Evolutionary conservation across 64 coral and sea anemone species (phyloP), one percentile per base, ranked within the genome.

Genomic region (Porites lutea): DNA sequence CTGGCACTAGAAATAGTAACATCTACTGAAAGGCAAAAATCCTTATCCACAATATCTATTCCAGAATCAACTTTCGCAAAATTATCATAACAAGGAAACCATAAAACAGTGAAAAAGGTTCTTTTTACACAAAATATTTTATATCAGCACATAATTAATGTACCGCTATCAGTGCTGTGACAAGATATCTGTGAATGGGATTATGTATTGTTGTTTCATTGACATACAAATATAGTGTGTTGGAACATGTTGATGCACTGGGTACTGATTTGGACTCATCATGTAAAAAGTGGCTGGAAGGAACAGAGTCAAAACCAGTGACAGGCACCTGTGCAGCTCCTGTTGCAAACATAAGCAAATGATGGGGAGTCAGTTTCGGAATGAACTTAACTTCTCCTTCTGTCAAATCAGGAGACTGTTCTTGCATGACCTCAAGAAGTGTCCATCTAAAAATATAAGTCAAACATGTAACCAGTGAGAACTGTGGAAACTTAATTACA

Each of bases 261-360:
- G 83, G 83, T 20, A 86, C 68, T 48, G 48, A 86, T 71, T 86
- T 86, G 60, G 60, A 58, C 27, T 86, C 63, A 86, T 86, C 83
- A 51, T 86, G 64, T 18, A 86, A 64, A 86, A 86, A 86, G 19
- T 2, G 13, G 21, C 71, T 86, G 27, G 63, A 86, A 12, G 60
- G 83, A 52, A 69, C 48, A 69, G 83, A 63, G 44, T 86, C 43
- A 86, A 86, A 86, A 71, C 68, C 68, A 71, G 68, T 71, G 20
- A 71, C 68, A 71, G 68, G 68, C 13, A 71, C 16, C 16, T 71
- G 68, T 71, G 20, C 68, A 27, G 68, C 68, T 8, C 68, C 68
- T 71, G 68, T 71, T 7, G 16, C 12, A 86, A 82, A 60, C 61
- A 59, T 82, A 18, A 82, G 53, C 48, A 82, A 82, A 82, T 69